phyloP scores from a whole-genome alignment of 2,888 invertebrate genomes.

The Caenorhabditis wallacei region DNA sequence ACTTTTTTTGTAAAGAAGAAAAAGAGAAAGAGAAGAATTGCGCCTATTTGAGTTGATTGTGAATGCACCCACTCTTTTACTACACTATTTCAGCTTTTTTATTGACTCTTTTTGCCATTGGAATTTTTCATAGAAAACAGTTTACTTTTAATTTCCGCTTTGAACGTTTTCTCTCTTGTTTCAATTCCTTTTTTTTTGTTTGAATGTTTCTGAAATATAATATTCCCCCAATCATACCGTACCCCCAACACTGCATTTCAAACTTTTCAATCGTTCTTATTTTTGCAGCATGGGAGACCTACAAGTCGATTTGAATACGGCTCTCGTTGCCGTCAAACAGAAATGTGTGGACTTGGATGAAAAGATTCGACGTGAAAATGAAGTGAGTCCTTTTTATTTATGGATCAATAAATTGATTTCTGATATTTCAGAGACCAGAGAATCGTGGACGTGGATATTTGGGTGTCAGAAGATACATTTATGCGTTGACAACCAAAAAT shows the following conservation, averaged over 20 bases:
- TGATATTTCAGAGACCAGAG: constrained; percentile 33
- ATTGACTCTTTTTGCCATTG: constrained; percentile 27
- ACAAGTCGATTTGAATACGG: constrained; percentile 61
- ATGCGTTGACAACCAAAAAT: constrained; percentile 54
- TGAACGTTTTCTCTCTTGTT: not conserved
- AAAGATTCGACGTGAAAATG: constrained; percentile 39
- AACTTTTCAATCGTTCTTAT: not conserved
- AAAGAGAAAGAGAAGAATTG: constrained; percentile 27
- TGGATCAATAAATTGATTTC: not conserved
- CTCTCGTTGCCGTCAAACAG: constrained; percentile 59
- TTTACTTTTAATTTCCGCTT: constrained; percentile 4
- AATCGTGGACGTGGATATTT: no score
- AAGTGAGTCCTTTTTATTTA: constrained; percentile 8
- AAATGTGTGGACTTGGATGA: constrained; percentile 65
- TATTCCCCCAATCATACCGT: not conserved
- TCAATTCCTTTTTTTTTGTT: not conserved
- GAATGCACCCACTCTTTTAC: constrained; percentile 24
- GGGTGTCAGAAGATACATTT: constrained; percentile 60
- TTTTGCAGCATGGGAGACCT: constrained; percentile 60
- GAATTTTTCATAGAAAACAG: constrained; percentile 12
- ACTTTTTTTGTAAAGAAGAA: constrained; percentile 17
- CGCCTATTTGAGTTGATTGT: constrained; percentile 44
- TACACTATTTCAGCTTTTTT: constrained; percentile 33
- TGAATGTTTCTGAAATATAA: not conserved
- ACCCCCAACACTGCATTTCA: no score